Percentiles rank a stretch among this genome's conserved stretches.
Evolutionary conservation across 1,140 invertebrate genomes (phyloP).

Genomic region (Bombus pyrosoma): DNA sequence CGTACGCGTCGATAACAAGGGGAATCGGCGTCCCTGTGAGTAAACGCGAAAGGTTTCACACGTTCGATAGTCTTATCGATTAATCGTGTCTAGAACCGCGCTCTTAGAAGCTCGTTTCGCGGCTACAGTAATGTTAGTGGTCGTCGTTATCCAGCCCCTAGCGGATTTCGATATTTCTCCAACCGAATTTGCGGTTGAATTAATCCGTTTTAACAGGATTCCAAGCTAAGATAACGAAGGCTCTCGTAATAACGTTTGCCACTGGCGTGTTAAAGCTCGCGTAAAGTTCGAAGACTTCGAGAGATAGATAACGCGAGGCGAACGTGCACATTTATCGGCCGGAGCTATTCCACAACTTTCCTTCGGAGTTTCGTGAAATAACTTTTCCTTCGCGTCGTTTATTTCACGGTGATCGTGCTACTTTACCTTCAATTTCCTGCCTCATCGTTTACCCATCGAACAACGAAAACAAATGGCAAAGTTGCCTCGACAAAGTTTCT

Average conservation of each 20-base stretch:
- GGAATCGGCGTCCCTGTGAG: background rate
- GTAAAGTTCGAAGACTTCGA: constrained; percentile 36
- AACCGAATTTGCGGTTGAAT: constrained; percentile 45
- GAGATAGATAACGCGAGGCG: constrained; percentile 12
- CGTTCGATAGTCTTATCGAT: constrained; percentile 29
- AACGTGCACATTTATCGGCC: constrained; percentile 37
- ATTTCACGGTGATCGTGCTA: constrained; percentile 30
- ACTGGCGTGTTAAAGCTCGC: constrained; percentile 44
- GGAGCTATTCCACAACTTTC: constrained; percentile 36
- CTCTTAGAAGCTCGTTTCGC: constrained; percentile 8
- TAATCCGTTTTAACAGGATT: constrained; percentile 45
- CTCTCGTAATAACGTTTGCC: constrained; percentile 43
- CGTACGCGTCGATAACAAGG: background rate
- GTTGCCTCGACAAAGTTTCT: background rate
- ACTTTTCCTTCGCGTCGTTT: constrained; percentile 31
- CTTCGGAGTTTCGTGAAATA: constrained; percentile 13
- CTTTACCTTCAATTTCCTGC: constrained; percentile 39
- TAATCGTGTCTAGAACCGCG: constrained; percentile 2
- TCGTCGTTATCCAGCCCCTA: constrained; percentile 4
- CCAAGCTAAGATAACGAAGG: constrained; percentile 25
- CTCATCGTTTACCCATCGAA: constrained; percentile 30
- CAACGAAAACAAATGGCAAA: constrained; percentile 7
- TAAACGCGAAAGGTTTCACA: background rate
- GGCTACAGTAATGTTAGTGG: constrained; percentile 10
- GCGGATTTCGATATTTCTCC: constrained; percentile 39